phyloP scores from a whole-genome alignment of 1,140 invertebrate species.

The Argopecten irradians region DNA sequence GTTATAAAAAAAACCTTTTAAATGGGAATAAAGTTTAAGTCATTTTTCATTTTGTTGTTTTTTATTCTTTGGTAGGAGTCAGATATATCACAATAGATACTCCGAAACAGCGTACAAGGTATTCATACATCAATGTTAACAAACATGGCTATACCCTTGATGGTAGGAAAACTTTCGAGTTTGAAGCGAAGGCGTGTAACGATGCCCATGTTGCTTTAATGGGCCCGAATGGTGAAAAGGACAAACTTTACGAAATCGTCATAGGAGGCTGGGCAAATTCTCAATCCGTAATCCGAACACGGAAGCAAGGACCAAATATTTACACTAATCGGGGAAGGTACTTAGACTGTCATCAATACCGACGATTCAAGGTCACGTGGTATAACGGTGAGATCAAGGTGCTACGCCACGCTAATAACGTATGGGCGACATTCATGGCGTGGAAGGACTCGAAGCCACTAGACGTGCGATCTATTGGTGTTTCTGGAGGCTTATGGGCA shows the following conservation, averaged over 20 bases:
- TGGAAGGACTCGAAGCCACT: neutral
- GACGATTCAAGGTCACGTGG: constrained; percentile 30
- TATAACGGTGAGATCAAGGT: neutral
- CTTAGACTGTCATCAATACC: neutral
- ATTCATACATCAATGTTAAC: neutral
- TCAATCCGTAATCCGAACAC: constrained; percentile 26
- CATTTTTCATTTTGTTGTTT: too few relatives aligned
- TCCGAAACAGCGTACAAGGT: neutral
- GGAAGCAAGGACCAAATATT: constrained; percentile 32
- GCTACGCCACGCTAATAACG: neutral
- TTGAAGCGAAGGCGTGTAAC: constrained; percentile 35
- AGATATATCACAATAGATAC: constrained; percentile 6
- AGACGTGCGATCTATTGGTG: neutral
- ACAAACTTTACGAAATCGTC: constrained; percentile 34
- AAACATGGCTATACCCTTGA: constrained; percentile 25
- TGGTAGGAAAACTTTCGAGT: neutral
- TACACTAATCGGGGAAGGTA: neutral
- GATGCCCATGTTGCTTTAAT: constrained; percentile 36
- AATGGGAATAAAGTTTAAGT: too few relatives aligned
- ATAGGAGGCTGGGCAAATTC: constrained; percentile 33
- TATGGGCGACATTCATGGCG: neutral
- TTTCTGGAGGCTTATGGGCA: neutral
- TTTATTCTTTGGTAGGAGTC: neutral
- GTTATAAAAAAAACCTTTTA: too few relatives aligned
- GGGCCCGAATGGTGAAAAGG: neutral